Percentiles rank a stretch among this genome's conserved stretches.
phyloP scores from a whole-genome alignment of 2,888 invertebrate species.

The Branchipolynoe longqiensis region DNA sequence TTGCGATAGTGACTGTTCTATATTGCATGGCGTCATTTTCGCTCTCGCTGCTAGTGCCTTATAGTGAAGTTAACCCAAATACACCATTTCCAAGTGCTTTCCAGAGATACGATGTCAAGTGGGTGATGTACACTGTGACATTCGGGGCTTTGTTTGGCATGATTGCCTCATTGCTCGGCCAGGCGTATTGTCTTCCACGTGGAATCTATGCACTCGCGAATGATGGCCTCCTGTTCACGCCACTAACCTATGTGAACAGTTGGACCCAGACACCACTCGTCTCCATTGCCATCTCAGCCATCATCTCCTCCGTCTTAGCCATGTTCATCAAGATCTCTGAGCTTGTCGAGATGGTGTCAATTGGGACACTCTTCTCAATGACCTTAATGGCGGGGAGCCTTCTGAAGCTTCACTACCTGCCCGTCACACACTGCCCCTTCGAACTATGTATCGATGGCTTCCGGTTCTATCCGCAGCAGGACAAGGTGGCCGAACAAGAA shows the following conservation, averaged over 20 bases:
- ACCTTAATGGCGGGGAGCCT: constrained; percentile 19
- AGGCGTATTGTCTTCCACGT: constrained; percentile 91
- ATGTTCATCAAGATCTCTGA: neutral
- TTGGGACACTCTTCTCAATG: constrained; percentile 34
- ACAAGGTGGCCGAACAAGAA: neutral
- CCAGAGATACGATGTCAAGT: constrained; percentile 68
- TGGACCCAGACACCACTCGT: constrained; percentile 86
- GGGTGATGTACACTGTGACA: constrained; percentile 73
- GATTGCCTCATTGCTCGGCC: constrained; percentile 85
- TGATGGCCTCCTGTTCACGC: constrained; percentile 91
- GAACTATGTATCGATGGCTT: neutral
- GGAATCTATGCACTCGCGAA: constrained; percentile 94
- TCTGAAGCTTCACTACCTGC: constrained; percentile 29
- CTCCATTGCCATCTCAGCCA: constrained; percentile 75
- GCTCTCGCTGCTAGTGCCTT: constrained; percentile 75
- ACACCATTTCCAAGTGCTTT: constrained; percentile 75
- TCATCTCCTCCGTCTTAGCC: constrained; percentile 83
- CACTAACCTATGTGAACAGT: constrained; percentile 87
- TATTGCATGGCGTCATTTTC: constrained; percentile 74
- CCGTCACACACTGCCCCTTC: neutral
- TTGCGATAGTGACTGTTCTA: constrained; percentile 71
- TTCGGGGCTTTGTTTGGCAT: constrained; percentile 73
- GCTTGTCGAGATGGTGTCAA: constrained; percentile 37
- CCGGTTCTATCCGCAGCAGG: neutral
- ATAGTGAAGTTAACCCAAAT: constrained; percentile 68